A percentile compares a stretch with the other conserved stretches of the same genome.
Conservation (phyloP, 2,113 vertebrate genomes). For the Equus przewalskii region DNA sequence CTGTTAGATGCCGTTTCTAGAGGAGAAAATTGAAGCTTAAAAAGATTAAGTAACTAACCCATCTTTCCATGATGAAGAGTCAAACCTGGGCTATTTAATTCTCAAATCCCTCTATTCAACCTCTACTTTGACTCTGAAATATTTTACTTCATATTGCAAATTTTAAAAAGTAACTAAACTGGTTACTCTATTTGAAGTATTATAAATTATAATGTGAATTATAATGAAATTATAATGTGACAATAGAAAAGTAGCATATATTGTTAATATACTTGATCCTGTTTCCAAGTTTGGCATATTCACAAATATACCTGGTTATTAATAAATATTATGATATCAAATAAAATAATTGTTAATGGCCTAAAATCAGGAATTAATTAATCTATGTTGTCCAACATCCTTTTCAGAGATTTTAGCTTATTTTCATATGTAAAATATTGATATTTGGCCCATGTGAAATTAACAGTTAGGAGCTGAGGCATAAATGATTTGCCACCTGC, state of each 20-base stretch:
- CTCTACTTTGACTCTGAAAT: background rate
- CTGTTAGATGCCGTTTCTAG: background rate
- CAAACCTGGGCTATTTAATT: background rate
- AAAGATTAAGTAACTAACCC: conserved; percentile 16
- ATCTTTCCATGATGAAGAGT: background rate
- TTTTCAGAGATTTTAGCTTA: background rate
- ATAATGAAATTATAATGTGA: background rate
- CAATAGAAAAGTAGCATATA: background rate
- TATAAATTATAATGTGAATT: background rate
- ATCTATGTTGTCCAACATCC: background rate
- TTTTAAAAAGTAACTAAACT: background rate
- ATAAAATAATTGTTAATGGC: background rate
- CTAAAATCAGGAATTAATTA: background rate
- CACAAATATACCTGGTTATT: background rate
- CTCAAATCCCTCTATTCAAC: background rate
- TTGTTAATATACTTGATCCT: background rate
- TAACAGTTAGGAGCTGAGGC: background rate
- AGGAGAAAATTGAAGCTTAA: background rate
- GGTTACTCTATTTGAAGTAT: background rate
- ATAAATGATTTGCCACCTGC: background rate
- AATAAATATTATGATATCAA: background rate
- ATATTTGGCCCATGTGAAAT: background rate
- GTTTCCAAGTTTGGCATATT: background rate
- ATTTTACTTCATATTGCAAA: background rate
- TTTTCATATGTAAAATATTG: background rate